These are phyloP conservation scores for Pholis gunnellus DNA, from an alignment of 2,113 vertebrate species.

Conservation along the genomic window DNA sequence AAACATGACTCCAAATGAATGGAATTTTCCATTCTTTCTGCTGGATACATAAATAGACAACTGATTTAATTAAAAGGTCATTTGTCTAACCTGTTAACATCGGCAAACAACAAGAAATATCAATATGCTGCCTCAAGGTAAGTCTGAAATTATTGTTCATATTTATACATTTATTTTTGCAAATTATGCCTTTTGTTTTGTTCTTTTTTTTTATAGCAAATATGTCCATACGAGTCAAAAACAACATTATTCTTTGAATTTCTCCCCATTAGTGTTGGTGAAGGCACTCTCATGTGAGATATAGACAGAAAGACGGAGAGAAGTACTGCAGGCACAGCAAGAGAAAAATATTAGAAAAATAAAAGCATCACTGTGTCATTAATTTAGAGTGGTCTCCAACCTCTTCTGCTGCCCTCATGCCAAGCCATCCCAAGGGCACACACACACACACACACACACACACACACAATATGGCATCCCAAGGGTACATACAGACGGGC, in stretches of 20 bases:
- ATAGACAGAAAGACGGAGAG: neutral
- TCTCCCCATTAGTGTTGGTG: neutral
- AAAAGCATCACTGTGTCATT: slow-evolving; percentile 46
- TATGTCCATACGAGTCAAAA: neutral
- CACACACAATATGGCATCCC: slow-evolving; percentile 55
- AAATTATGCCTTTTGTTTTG: neutral
- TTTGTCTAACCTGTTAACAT: neutral
- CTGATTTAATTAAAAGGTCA: neutral
- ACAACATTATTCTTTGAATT: neutral
- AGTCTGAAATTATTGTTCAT: neutral
- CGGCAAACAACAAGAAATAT: neutral
- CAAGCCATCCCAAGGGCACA: slow-evolving; percentile 12
- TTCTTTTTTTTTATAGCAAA: neutral
- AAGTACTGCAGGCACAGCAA: neutral
- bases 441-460: slow-evolving; percentile 18
- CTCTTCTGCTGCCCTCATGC: slow-evolving; percentile 40
- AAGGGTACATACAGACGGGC: slow-evolving; percentile 66
- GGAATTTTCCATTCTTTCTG: neutral
- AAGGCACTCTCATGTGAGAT: neutral
- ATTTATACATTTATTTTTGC: neutral
- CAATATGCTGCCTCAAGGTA: too few relatives aligned
- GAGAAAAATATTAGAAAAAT: slow-evolving; percentile 18
- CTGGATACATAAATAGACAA: neutral
- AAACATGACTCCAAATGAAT: neutral
- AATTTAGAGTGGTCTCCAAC: slow-evolving; percentile 34